A percentile compares a stretch with the other conserved stretches of the same genome.
Conservation (phyloP, 37 sponge, comb jelly and placozoan genomes). For the Axinella damicornis region DNA sequence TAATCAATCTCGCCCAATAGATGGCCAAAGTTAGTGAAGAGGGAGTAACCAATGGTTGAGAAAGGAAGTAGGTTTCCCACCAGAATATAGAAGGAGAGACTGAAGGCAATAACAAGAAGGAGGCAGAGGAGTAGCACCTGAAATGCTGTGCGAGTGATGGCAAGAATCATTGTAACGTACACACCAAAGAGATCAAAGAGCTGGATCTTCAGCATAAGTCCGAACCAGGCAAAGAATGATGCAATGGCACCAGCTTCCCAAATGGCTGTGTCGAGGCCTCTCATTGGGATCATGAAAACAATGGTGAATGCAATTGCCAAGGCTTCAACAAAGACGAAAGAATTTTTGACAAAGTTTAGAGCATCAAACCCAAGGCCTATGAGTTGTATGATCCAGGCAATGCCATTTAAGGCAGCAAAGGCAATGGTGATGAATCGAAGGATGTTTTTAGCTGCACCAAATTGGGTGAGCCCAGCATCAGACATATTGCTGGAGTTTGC, state of each 20-base stretch:
- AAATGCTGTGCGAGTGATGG: constrained; percentile 69
- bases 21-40: constrained; percentile 72
- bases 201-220: constrained; percentile 66
- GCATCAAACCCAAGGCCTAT: constrained; percentile 7
- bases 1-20: constrained; percentile 79
- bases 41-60: constrained; percentile 49
- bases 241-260: constrained; percentile 87
- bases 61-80: constrained; percentile 49
- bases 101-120: constrained; percentile 76
- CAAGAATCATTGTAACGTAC: constrained; percentile 89
- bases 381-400: constrained; percentile 31
- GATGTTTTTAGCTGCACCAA: constrained; percentile 21
- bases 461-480: background rate
- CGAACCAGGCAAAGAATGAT: constrained; percentile 83
- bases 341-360: constrained; percentile 36
- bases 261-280: constrained; percentile 1
- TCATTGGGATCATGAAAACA: constrained; percentile 51
- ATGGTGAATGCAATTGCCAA: constrained; percentile 47
- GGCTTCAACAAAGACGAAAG: constrained; percentile 39
- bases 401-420: constrained; percentile 4
- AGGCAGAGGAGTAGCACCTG: constrained; percentile 62
- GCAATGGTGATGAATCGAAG: constrained; percentile 40
- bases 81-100: constrained; percentile 74
- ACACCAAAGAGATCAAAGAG: constrained; percentile 85
- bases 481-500: no score